Conservation (phyloP, 2,888 invertebrate genomes). For the Philopedon plagiatum region DNA sequence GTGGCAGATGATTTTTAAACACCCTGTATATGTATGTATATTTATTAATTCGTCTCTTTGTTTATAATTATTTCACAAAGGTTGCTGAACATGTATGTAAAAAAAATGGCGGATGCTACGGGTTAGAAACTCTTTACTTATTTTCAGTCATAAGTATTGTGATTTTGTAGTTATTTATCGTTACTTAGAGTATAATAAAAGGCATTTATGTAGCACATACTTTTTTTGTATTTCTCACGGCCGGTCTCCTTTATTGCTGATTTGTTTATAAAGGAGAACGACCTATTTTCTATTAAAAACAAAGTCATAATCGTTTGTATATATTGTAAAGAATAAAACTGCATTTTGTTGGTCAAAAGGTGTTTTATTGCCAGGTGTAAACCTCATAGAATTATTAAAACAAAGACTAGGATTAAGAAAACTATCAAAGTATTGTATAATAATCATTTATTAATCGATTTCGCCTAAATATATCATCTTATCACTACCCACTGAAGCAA, state of each 20-base stretch:
- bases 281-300: conserved; percentile 34
- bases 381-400: background rate
- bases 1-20: too few species aligned
- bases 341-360: conserved; percentile 38
- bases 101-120: background rate
- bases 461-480: conserved; percentile 97
- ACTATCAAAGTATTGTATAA: background rate
- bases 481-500: conserved; percentile 95
- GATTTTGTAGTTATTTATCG: conserved; percentile 25
- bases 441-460: conserved; percentile 75
- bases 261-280: conserved; percentile 3
- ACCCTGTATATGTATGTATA: too few species aligned
- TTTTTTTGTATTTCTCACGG: conserved; percentile 21
- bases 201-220: conserved; percentile 38
- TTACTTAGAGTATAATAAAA: conserved; percentile 25
- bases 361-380: background rate
- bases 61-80: too few species aligned
- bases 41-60: too few species aligned
- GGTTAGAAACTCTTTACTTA: background rate
- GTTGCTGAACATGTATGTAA: too few species aligned
- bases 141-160: conserved; percentile 21
- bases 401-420: background rate
- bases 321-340: conserved; percentile 38
- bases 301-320: conserved; percentile 35
- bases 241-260: background rate